Evolutionary conservation across 2,113 vertebrate genomes (phyloP).

Genomic region (Platysternon megacephalum): DNA sequence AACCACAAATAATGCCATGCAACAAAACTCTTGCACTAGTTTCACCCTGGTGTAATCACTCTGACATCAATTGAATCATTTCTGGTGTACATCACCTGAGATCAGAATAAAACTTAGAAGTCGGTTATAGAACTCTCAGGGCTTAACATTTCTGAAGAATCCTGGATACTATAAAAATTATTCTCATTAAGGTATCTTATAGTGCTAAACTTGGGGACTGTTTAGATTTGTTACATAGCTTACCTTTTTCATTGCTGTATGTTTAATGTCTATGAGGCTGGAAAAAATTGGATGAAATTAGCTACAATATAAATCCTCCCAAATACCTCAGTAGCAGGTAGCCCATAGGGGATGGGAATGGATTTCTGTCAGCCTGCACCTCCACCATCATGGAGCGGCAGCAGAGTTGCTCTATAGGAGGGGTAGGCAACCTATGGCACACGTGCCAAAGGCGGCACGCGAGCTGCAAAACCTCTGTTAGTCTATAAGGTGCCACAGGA

Average conservation of each 20-base stretch:
- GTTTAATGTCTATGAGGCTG: not conserved
- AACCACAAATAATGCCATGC: not conserved
- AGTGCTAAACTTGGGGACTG: not conserved
- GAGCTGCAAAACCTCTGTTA: too few species aligned
- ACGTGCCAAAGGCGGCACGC: too few species aligned
- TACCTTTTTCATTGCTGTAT: not conserved
- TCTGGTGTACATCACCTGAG: not conserved
- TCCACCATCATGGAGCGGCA: rapidly evolving
- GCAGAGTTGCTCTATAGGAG: not conserved
- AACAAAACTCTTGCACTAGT: not conserved
- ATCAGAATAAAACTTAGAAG: not conserved
- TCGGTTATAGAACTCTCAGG: not conserved
- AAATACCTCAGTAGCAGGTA: rapidly evolving
- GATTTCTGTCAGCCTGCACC: not conserved
- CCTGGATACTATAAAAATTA: not conserved
- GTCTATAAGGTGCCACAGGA: too few species aligned
- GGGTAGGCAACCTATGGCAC: too few species aligned
- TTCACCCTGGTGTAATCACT: not conserved
- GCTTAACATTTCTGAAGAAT: not conserved
- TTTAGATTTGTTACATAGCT: not conserved
- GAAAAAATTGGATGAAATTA: not conserved
- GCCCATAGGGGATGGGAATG: rapidly evolving
- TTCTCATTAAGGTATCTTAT: not conserved
- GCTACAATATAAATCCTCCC: not conserved
- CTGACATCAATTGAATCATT: not conserved